phyloP scores from a whole-genome alignment of 2,888 invertebrate genomes.

The Pristionchus exspectatus region DNA sequence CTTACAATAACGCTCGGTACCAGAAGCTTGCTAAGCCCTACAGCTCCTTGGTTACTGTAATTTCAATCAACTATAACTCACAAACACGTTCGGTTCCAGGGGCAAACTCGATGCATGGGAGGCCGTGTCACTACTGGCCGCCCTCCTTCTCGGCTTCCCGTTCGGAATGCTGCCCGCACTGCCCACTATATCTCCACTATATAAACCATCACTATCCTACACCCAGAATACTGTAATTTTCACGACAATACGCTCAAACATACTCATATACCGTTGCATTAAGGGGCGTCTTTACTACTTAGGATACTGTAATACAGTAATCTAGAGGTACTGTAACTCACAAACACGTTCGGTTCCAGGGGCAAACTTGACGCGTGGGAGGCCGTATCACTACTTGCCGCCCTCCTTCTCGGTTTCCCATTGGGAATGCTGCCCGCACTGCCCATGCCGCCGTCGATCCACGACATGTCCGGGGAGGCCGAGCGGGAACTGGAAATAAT shows the following conservation, averaged over 20 bases:
- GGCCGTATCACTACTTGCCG: not conserved
- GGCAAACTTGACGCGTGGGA: constrained; percentile 54
- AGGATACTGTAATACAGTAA: no score
- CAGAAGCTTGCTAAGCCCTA: no score
- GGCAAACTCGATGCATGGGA: constrained; percentile 54
- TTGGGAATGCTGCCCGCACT: constrained; percentile 12
- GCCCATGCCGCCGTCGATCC: constrained; percentile 5
- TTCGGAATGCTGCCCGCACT: constrained; percentile 16
- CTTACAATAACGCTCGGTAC: no score
- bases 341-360: constrained; percentile 61
- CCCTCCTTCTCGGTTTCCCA: constrained; percentile 47
- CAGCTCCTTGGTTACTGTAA: no score
- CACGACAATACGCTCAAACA: no score
- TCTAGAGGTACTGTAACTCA: constrained; percentile 31
- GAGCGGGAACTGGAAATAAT: constrained; percentile 17
- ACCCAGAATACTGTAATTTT: no score
- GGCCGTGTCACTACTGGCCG: not conserved
- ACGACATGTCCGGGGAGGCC: constrained; percentile 30
- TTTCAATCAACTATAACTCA: no score
- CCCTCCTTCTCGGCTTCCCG: constrained; percentile 47
- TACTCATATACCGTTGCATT: no score
- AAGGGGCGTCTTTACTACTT: no score
- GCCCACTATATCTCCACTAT: no score
- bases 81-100: constrained; percentile 61
- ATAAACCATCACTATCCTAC: no score